These are phyloP conservation scores for Andrena chrysosceles DNA, from an alignment of 2,888 invertebrate species.

Conservation along the genomic window DNA sequence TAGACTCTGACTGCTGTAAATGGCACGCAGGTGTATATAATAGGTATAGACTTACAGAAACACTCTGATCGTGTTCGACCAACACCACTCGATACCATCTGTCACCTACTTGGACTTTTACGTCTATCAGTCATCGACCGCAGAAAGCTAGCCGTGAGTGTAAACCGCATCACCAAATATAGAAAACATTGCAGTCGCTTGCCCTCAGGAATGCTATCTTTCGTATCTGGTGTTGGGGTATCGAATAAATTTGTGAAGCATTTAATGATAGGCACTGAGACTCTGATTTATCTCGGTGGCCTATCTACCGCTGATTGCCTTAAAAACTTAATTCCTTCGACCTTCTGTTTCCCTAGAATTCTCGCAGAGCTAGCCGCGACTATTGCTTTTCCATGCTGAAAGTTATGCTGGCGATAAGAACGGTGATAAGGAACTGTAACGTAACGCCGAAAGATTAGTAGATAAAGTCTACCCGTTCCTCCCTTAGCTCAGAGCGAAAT, in stretches of 20 bases:
- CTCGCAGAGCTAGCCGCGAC: not conserved
- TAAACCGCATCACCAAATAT: conserved; percentile 24
- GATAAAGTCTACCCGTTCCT: conserved; percentile 17
- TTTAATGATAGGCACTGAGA: not conserved
- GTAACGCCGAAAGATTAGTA: conserved; percentile 21
- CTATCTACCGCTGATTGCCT: not conserved
- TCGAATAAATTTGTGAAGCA: not conserved
- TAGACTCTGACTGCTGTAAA: not conserved
- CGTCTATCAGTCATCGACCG: conserved; percentile 35
- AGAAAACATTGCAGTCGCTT: conserved; percentile 17
- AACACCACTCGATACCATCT: conserved; percentile 28
- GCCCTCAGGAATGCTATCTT: conserved; percentile 21
- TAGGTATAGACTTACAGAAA: conserved; percentile 32
- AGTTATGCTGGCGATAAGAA: conserved; percentile 22
- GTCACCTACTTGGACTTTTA: conserved; percentile 29
- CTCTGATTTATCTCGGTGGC: not conserved
- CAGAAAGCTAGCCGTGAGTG: conserved; percentile 47
- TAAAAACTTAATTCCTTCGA: not conserved
- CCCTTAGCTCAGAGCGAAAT: conserved; percentile 9
- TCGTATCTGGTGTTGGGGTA: not conserved
- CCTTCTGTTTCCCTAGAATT: not conserved
- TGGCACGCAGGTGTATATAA: conserved; percentile 24
- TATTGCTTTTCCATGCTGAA: not conserved
- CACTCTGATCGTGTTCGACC: conserved; percentile 10
- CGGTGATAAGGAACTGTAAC: conserved; percentile 14